These are phyloP conservation scores for Eubasilissa splendida DNA, from an alignment of 2,888 invertebrate genomes.

Conservation along the genomic window DNA sequence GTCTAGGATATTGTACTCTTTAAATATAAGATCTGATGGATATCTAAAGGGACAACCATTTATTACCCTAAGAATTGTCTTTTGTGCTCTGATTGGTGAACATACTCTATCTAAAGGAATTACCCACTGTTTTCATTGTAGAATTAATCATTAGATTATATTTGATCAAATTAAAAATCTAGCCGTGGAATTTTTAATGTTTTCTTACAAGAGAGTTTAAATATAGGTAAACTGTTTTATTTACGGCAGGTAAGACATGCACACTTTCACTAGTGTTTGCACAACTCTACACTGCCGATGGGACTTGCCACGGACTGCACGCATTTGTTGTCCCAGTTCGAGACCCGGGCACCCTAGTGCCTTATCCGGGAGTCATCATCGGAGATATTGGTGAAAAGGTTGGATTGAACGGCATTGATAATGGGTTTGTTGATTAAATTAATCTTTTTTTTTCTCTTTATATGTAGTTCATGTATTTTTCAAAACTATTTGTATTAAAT, in stretches of 20 bases:
- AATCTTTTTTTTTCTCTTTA: not conserved
- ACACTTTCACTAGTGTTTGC: constrained; percentile 92
- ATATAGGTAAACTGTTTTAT: too few relatives aligned
- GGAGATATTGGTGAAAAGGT: constrained; percentile 96
- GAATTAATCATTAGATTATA: too few relatives aligned
- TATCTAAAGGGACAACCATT: too few relatives aligned
- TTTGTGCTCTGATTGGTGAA: too few relatives aligned
- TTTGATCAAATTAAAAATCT: too few relatives aligned
- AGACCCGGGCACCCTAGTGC: constrained; percentile 81
- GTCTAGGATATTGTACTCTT: too few relatives aligned
- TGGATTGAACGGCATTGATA: constrained; percentile 93
- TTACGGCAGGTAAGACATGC: constrained; percentile 80
- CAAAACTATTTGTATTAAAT: not conserved
- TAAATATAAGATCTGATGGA: too few relatives aligned
- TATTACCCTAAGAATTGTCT: too few relatives aligned
- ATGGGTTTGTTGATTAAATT: constrained; percentile 76
- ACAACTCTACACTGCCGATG: constrained; percentile 87
- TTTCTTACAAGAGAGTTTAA: too few relatives aligned
- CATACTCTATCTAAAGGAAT: too few relatives aligned
- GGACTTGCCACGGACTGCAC: constrained; percentile 87
- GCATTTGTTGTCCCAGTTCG: constrained; percentile 91
- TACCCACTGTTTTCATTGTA: too few relatives aligned
- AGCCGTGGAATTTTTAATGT: too few relatives aligned
- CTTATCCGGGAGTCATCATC: constrained; percentile 88
- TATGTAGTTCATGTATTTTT: not conserved